Conservation (phyloP, 1,140 invertebrate species). For the Caenorhabditis tropicalis region DNA sequence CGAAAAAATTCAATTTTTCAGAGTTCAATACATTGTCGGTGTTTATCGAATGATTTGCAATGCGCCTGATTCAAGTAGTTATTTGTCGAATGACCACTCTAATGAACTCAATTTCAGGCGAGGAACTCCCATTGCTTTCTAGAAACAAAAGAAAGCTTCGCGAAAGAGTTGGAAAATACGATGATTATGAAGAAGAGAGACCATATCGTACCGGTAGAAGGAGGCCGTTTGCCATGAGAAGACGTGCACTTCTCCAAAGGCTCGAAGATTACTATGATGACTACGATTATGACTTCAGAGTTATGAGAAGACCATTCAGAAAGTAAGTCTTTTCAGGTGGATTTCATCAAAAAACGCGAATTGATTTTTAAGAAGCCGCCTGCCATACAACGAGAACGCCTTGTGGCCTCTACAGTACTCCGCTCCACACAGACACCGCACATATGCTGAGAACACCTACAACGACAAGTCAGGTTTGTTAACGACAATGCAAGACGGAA, state of each 20-base stretch:
- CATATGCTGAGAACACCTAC: slow-evolving; percentile 12
- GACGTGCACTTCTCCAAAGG: slow-evolving; percentile 19
- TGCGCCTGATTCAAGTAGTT: not conserved
- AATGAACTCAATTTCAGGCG: not conserved
- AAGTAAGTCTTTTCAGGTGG: not conserved
- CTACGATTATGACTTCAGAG: slow-evolving; percentile 4
- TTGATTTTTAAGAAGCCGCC: not conserved
- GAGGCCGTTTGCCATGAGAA: slow-evolving; percentile 16
- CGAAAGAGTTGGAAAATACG: slow-evolving; percentile 15
- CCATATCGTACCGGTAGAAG: not conserved
- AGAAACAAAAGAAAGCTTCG: slow-evolving; percentile 38
- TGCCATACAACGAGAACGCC: slow-evolving; percentile 30
- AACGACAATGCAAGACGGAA: slow-evolving; percentile 38
- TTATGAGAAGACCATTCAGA: slow-evolving; percentile 30
- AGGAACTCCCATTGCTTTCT: slow-evolving; percentile 11
- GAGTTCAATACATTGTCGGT: slow-evolving; percentile 47
- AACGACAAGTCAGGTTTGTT: not conserved
- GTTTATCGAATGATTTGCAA: slow-evolving; percentile 38
- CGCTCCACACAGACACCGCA: slow-evolving; percentile 1
- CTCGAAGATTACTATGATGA: slow-evolving; percentile 23
- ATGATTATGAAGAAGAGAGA: slow-evolving; percentile 24
- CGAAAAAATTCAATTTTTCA: not conserved
- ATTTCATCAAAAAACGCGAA: not conserved
- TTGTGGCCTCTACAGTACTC: slow-evolving; percentile 22
- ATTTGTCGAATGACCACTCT: not conserved